Base-by-base conservation (phyloP, 2,113 vertebrate species). In the Lophochroa leadbeateri region DNA sequence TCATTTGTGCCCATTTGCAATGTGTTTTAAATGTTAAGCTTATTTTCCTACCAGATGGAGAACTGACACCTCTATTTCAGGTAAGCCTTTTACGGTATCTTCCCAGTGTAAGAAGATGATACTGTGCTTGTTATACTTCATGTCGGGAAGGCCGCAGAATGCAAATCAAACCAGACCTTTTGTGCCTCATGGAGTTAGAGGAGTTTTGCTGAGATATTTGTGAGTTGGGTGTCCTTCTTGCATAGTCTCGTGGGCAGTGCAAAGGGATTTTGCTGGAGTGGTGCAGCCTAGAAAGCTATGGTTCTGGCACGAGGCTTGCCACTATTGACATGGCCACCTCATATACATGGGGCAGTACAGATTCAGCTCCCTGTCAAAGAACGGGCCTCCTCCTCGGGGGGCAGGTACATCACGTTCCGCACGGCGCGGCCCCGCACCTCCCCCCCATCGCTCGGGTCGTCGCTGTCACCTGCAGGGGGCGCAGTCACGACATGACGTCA, bases 21-120 rank as follows among this genome's bases (percentile, higher is more conserved):
- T 21, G 46, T 43, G 69, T 69, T 85, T 89, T 80, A 95, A 96
- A 96, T 79, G 94, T 86, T 91, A 92, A 77, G 57, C 69, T 93
- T 95, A 52, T 93, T 95, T 95, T 92, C 53, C 50, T 87, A 67
- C 58, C 72, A 78, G 46, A 86, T 33, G 46, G 90, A 94, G 65
- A 90, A 64, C 17, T 64, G 72, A 68, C 0, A 6, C 69, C 69
- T 93, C 72, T 87, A 3, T 82, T 91, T 76, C 88, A 89, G 81
- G 77, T 81, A 49, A 86, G 76, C 1, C 4, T n/a, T 94, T 43
- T 53, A 69, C 17, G 65, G 53, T 80, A 35, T 33, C 60, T 94
- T 72, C 86, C 61, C 0, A 0, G 64, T 7, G 81, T 60, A 50
- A 79, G 72, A 29, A 46, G 74, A 60, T n/a, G 55, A 64, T 83